phyloP scores from a whole-genome alignment of 2,888 invertebrate species.

The Chymomyza caudatula region DNA sequence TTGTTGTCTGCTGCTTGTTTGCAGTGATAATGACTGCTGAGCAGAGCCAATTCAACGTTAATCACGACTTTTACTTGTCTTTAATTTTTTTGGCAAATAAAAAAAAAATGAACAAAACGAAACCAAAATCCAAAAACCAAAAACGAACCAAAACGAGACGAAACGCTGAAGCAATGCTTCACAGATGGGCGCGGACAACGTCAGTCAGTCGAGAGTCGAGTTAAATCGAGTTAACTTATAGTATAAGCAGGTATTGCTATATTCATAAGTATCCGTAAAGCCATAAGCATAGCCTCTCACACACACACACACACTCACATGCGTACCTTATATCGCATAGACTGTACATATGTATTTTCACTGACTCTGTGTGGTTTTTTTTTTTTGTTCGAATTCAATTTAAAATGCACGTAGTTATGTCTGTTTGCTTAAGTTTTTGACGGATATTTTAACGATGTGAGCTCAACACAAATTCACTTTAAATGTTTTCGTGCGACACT shows the following conservation, averaged over 20 bases:
- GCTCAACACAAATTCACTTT: conserved; percentile 72
- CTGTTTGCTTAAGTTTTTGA: conserved; percentile 75
- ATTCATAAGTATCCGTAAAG: neutral
- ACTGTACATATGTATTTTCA: conserved; percentile 27
- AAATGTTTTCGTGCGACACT: conserved; percentile 61
- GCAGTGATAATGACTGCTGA: conserved; percentile 60
- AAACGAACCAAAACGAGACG: conserved; percentile 15
- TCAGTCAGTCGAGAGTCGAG: conserved; percentile 39
- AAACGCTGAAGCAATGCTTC: conserved; percentile 32
- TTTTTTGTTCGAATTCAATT: conserved; percentile 68
- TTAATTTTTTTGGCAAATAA: conserved; percentile 76
- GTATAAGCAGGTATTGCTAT: neutral
- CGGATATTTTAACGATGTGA: conserved; percentile 75
- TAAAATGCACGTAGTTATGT: conserved; percentile 72
- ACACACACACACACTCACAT: neutral
- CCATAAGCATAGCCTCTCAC: neutral
- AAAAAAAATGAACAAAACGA: conserved; percentile 29
- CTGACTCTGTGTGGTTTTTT: conserved; percentile 50
- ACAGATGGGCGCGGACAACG: conserved; percentile 63
- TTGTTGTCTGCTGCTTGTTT: conserved; percentile 18
- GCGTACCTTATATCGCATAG: conserved; percentile 11
- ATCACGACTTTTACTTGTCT: conserved; percentile 72
- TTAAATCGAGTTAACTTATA: conserved; percentile 51
- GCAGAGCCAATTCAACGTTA: conserved; percentile 65
- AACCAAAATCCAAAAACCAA: conserved; percentile 15